Evolutionary conservation across 2,888 invertebrate species (phyloP), one percentile per base, ranked within the genome.

Genomic region (Eupithecia insigniata): DNA sequence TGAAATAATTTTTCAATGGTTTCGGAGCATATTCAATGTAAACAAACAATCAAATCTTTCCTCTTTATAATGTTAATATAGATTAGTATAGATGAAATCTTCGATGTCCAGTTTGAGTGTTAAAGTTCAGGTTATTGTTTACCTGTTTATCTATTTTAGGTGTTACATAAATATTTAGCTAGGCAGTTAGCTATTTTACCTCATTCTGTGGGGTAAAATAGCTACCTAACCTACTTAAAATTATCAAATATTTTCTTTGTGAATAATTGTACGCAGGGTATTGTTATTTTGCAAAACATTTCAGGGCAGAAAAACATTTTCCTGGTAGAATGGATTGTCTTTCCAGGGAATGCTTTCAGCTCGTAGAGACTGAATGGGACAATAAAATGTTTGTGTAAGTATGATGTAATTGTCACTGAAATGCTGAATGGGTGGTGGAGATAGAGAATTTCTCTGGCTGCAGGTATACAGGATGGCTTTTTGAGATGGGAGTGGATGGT

Each of bases 301-400:
- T 64, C 34, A 66, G 66, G 68, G 62, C 51, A 65, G 67, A 65
- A 61, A 61, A 61, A 69, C 66, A 64, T 71, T 71, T 72, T 66
- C 60, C 58, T 16, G 28, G 66, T 39, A 46, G 46, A 69, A 69
- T 66, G 60, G 39, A 66, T 66, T 72, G 34, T 61, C 69, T 58
- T 64, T 71, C 55, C n/a, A 36, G 43, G 66, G 34, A 30, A 66
- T 34, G 60, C 70, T 70, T 70, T 66, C 66, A 66, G 65, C 55
- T 65, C 64, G 46, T 26, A 26, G 28, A 61, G n/a, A 62, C 61
- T 43, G 70, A 90, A 90, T 89, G 87, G 87, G 85, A 85, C 89
- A 90, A 90, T 91, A 89, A 90, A 90, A 91, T 83, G 83, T 82
- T 75, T 79, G 73, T 78, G 70, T 30, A 62, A 34, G 30, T 34